Conservation (phyloP, 2,797 vertebrate species). For the Centroberyx gerrardi region DNA sequence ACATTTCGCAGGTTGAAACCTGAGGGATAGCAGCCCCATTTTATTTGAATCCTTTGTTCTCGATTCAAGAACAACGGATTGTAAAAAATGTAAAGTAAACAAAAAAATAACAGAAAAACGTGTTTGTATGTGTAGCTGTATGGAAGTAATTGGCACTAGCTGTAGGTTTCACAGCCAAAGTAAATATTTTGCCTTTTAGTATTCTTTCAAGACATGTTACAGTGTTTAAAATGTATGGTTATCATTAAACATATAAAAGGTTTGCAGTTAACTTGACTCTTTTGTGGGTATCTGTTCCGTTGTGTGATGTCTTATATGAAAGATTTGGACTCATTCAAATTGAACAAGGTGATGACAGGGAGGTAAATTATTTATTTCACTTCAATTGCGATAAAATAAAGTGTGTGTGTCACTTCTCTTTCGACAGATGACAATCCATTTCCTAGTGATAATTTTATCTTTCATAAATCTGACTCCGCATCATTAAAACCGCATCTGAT, state of each 20-base stretch:
- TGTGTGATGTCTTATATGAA: conserved; percentile 1
- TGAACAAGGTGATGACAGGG: too few relatives aligned
- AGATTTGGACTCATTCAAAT: too few relatives aligned
- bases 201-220: conserved; percentile 53
- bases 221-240: conserved; percentile 57
- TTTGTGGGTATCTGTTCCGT: conserved; percentile 17
- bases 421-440: too few relatives aligned
- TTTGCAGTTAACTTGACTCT: conserved; percentile 41
- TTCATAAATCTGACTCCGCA: too few relatives aligned
- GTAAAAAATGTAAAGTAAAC: conserved; percentile 56
- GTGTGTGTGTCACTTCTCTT: too few relatives aligned
- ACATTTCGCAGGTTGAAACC: conserved; percentile 17
- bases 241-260: conserved; percentile 64
- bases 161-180: conserved; percentile 42
- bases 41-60: conserved; percentile 26
- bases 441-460: too few relatives aligned
- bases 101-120: conserved; percentile 42
- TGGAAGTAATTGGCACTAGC: conserved; percentile 45
- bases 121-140: conserved; percentile 61
- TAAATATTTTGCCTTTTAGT: conserved; percentile 48
- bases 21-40: background rate
- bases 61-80: conserved; percentile 7
- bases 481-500: too few relatives aligned
- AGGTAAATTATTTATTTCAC: too few relatives aligned
- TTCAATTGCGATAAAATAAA: too few relatives aligned